Evolutionary conservation across 2,888 invertebrate genomes (phyloP), one percentile per base, ranked within the genome.

Genomic region (Idaea biselata): DNA sequence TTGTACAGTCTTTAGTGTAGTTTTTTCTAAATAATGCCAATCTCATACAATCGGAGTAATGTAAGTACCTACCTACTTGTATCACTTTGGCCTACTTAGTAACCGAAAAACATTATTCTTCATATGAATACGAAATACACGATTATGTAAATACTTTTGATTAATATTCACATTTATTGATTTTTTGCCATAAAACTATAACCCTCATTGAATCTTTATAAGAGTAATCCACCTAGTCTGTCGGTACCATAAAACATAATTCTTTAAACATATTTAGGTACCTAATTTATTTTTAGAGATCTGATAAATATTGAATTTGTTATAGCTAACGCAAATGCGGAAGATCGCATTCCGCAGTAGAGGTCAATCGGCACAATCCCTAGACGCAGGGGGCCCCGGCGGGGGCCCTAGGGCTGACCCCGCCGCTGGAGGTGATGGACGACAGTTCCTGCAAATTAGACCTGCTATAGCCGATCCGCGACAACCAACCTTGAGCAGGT

Each of bases 361-460:
- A 69, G 93, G 93, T 57, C 88, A 91, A 64, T 91, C 93, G 33
- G 93, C 91, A 31, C 91, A 90, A 60, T 92, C 93, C 17, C 82
- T 92, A 55, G 93, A 93, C 77, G 83, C 82, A 59, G 81, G 83
- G 59, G 82, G 81, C 6, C 79, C 83, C 53, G 77, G 80, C 60
- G 76, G 74, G 25, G 89, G 88, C 16, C 61, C 80, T 31, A 89
- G 88, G 16, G 14, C 8, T 7, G 56, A 14, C 18, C 18, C 18
- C 18, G 81, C 81, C 8, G 84, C 85, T 17, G 82, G 81, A 53
- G 91, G 91, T 44, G 93, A 93, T 73, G 83, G 86, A 6, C 83
- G 88, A 4, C 74, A 83, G 68, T 92, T 93, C 76, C 74, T 93
- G 63, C 93, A 93, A 76, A 93, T 93, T 62, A 82, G 83, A 66